Base-by-base conservation (phyloP, 2,113 vertebrate species). In the Albula glossodonta region DNA sequence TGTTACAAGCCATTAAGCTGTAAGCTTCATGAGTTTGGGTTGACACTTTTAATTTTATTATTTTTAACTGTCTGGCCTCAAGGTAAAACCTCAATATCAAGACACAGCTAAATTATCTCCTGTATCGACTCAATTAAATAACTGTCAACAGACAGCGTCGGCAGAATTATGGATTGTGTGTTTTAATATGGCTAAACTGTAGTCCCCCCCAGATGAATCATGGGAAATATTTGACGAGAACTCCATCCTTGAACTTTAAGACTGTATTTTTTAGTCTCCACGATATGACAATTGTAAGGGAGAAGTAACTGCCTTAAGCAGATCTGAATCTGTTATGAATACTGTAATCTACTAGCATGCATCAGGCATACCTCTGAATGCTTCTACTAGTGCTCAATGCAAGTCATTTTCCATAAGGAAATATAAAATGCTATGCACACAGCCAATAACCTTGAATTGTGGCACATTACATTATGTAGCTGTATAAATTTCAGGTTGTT, bases 101-200 rank as follows among this genome's bases (percentile, higher is more conserved):
- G n/a, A 31, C 70, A 22, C n/a, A 11, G 8, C 70, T 10, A 22
- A 31, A 31, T 74, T 74, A 74, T 9, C 70, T 74, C 70, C 9
- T 74, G 70, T 31, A 74, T 74, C 22, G 70, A 74, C 70, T 74
- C 31, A 74, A 74, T 74, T 74, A 74, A n/a, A 22, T 74, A n/a
- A n/a, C 10, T 74, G 70, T 74, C n/a, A 10, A 22, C 22, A 31
- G 63, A 4, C 70, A 31, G 70, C 9, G 70, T 74, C 70, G 10
- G n/a, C 4, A 19, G 19, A 8, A 74, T 74, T 25, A 74, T 9
- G n/a, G 70, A 74, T 74, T 74, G 22, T 31, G 70, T 10, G 15
- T 9, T 7, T 74, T 74, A 25, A 74, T 25, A 22, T 31, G 70
- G n/a, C 60, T 66, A 74, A 74, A 74, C 8, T n/a, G 63, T 11